phyloP scores from a whole-genome alignment of 2,797 vertebrate species.

The Anolis apletophallus region DNA sequence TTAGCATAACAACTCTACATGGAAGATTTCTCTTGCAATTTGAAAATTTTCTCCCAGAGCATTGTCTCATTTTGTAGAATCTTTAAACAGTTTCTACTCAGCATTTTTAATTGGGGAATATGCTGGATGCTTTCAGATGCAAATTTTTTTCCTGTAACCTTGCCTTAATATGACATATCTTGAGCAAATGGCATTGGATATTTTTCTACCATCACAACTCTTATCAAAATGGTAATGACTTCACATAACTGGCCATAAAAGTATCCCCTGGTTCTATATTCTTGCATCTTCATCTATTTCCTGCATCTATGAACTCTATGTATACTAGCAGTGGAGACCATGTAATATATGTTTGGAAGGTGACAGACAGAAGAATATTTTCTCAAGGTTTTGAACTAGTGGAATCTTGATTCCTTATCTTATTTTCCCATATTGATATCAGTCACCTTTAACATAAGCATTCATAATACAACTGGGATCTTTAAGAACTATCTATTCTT shows the following conservation, averaged over 20 bases:
- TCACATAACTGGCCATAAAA: neutral
- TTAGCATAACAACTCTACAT: neutral
- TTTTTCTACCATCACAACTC: neutral
- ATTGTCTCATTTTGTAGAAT: neutral
- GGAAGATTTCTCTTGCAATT: neutral
- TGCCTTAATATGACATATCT: neutral
- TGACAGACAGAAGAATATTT: no score
- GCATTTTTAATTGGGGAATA: neutral
- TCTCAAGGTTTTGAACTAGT: neutral
- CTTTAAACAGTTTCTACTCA: neutral
- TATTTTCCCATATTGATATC: neutral
- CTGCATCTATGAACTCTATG: neutral
- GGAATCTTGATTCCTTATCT: neutral
- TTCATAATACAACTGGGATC: neutral
- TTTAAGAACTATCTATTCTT: neutral
- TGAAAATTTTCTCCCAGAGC: no score
- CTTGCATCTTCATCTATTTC: neutral
- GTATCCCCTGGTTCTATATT: neutral
- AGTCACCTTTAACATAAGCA: neutral
- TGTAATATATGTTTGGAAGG: no score
- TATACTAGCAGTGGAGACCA: neutral
- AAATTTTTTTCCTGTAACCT: neutral
- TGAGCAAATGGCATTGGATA: neutral
- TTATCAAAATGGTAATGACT: neutral
- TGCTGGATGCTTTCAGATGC: neutral